Conservation (phyloP, 2,113 vertebrate genomes). For the Nothobranchius kuhntae region DNA sequence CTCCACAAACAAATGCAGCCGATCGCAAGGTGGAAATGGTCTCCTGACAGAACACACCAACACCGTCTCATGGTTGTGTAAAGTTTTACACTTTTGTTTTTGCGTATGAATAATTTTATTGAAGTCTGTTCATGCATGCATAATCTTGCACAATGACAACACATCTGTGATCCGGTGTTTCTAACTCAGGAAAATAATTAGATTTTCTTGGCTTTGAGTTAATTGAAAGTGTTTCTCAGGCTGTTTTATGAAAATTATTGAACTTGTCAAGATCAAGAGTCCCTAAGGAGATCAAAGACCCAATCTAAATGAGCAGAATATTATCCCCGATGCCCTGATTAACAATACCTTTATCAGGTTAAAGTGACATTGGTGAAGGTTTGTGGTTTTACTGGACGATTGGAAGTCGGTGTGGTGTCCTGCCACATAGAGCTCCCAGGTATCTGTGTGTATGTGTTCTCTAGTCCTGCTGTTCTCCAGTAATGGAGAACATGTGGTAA, state of each 20-base stretch:
- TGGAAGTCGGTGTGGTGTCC: not conserved
- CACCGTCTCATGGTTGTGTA: no score
- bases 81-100: not conserved
- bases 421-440: not conserved
- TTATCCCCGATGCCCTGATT: no score
- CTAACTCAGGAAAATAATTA: no score
- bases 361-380: not conserved
- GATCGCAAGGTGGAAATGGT: not conserved
- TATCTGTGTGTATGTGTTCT: slow-evolving; percentile 7
- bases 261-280: not conserved
- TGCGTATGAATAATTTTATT: not conserved
- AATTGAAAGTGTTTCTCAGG: not conserved
- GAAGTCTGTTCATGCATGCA: not conserved
- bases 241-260: not conserved
- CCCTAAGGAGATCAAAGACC: not conserved
- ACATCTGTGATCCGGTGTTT: not conserved
- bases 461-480: slow-evolving; percentile 43
- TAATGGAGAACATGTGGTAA: slow-evolving; percentile 74
- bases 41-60: no score
- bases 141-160: not conserved
- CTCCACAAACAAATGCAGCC: slow-evolving; percentile 29
- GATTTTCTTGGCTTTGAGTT: not conserved
- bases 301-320: not conserved
- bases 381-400: not conserved
- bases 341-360: not conserved